Evolutionary conservation across 2,888 invertebrate species (phyloP), one percentile per base, ranked within the genome.

Genomic region (Polia nebulosa): DNA sequence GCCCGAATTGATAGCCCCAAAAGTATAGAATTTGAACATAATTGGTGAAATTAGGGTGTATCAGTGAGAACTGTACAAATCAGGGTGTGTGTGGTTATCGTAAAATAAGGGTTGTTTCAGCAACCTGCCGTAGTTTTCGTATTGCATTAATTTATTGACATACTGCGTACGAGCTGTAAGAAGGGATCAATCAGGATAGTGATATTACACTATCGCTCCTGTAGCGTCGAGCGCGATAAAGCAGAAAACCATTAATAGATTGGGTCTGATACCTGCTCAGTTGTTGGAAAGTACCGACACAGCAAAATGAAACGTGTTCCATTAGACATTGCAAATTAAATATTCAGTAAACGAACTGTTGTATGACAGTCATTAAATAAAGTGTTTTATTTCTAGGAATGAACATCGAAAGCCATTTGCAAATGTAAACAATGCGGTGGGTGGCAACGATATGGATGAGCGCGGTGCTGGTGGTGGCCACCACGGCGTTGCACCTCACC

Each of bases 351-450:
- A 45, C 45, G 29, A 9, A 49, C 41, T 29, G 11, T 41, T 36
- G 34, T 17, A 59, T 36, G 34, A 32, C 29, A 32, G 25, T 25
- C 29, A 57, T 39, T 36, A 39, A 59, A 47, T 29, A 22, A 29
- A 45, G 27, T 61, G 44, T 20, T 64, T 64, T 25, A 32, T 60
- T 69, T 68, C 17, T 44, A 77, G 77, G 77, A 58, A 77, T 77
- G 77, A 57, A 80, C 62, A 68, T 36, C 53, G 39, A 32, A 55
- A 71, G 22, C 3, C 8, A 53, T 36, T 45, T 47, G 47, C 20
- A 57, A 76, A 67, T 68, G 59, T 75, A 36, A 78, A 86, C 61
- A 72, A 89, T 90, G 89, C 77, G 79, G 76, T 86, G 87, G 85
- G 73, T 75, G 74, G 57, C 62, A 29, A 20, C 36, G 58, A 29